Base-by-base conservation (phyloP, 2,113 vertebrate genomes). In the Ictalurus punctatus region DNA sequence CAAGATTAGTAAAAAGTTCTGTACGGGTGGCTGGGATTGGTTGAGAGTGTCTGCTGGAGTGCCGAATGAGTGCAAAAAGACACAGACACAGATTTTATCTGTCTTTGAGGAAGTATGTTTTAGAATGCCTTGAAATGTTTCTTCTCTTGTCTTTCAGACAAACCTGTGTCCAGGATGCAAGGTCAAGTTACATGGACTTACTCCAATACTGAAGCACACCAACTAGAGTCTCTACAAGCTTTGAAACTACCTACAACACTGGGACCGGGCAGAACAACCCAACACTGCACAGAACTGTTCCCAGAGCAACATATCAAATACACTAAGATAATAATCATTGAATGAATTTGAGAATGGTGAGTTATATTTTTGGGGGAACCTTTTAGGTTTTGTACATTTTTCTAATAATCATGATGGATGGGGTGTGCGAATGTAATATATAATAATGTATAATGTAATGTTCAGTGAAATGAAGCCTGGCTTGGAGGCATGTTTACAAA, bases 321-420 rank as follows among this genome's bases (percentile, higher is more conserved):
- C 27, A 17, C 14, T 12, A 17, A 17, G 52, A 81, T 27, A 81
- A 56, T 1, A 30, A 61, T 83, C 56, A 40, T 4, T 83, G 48
- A 71, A 81, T 71, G 44, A 87, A 65, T 54, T 25, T 54, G 27
- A 65, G 12, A 25, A 30, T 69, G 12, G 7, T 37, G 23, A 71
- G 21, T 58, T 87, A 17, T 65, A 67, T 87, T 79, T 87, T 87
- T 40, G 30, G 14, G 76, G 59, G 61, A 48, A 61, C 63, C 78
- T 88, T 59, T 78, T 90, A 27, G 23, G 48, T 80, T 90, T 87
- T 87, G n/a, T 90, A 92, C 74, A 81, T 86, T 90, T 91, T 90
- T 89, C 69, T 84, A 90, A 86, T 86, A 73, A 79, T 86, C 9
- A 37, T 54, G 61, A 86, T 78, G 65, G 65, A 78, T 73, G 65